Conservation (phyloP, 2,888 invertebrate species). For the Ectemnius continuus region DNA sequence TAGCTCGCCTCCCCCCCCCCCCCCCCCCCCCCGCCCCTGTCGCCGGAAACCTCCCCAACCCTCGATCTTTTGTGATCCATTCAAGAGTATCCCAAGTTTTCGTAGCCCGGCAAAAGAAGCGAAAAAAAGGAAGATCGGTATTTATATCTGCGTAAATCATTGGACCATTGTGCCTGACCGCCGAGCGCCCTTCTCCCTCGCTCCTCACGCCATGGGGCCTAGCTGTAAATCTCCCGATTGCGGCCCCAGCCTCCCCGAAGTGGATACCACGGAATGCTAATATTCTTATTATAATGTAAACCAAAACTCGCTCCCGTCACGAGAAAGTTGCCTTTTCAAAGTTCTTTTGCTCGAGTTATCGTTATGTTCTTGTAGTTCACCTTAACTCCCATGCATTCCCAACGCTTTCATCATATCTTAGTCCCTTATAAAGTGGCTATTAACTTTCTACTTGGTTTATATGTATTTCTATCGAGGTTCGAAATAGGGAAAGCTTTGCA, state of each 20-base stretch:
- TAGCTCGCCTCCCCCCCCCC: background rate
- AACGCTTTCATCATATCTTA: no score
- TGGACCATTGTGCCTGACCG: constrained; percentile 46
- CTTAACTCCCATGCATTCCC: no score
- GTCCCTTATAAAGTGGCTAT: no score
- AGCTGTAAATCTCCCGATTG: constrained; percentile 49
- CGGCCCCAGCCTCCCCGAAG: background rate
- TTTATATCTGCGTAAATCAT: constrained; percentile 70
- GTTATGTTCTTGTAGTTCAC: no score
- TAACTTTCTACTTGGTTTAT: no score
- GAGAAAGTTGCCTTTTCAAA: no score
- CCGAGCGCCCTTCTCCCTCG: constrained; percentile 1
- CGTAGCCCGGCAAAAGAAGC: constrained; percentile 13
- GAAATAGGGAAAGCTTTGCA: no score
- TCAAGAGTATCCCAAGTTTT: constrained; percentile 45
- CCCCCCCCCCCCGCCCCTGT: background rate
- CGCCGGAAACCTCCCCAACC: constrained; percentile 15
- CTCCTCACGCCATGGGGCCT: constrained; percentile 27
- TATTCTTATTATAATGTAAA: no score
- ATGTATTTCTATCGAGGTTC: no score
- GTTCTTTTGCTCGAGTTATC: no score
- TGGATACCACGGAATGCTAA: no score
- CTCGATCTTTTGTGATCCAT: constrained; percentile 52
- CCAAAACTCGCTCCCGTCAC: no score
- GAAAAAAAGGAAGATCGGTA: constrained; percentile 59